Conservation (phyloP, 2,888 invertebrate species). For the Prosapia bicincta region DNA sequence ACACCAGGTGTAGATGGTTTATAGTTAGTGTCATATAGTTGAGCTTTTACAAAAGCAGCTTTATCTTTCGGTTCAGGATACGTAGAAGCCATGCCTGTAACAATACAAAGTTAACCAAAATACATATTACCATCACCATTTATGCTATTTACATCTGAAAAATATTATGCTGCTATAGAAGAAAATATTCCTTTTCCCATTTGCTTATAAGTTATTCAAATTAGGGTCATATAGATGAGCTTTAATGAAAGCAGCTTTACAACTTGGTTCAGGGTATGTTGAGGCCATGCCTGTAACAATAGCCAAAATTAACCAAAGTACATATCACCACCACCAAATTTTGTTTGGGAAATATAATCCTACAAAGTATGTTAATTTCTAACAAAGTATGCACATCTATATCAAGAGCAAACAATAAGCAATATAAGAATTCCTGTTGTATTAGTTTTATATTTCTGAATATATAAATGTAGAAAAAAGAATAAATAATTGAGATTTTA, state of each 20-base stretch:
- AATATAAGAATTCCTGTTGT: too few relatives aligned
- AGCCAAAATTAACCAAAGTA: too few relatives aligned
- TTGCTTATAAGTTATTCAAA: too few relatives aligned
- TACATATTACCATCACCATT: slow-evolving; percentile 6
- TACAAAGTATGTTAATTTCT: neutral
- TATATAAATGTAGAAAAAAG: too few relatives aligned
- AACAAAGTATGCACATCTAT: too few relatives aligned
- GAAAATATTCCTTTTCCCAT: neutral
- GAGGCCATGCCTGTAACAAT: slow-evolving; percentile 72
- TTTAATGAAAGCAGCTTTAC: slow-evolving; percentile 69
- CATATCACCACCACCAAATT: too few relatives aligned
- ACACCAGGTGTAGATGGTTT: slow-evolving; percentile 61
- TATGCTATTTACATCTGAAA: neutral
- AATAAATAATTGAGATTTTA: too few relatives aligned
- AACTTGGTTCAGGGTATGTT: slow-evolving; percentile 69
- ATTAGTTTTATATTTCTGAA: too few relatives aligned
- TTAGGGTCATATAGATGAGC: slow-evolving; percentile 84
- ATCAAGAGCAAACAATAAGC: too few relatives aligned
- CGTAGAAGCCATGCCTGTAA: slow-evolving; percentile 72
- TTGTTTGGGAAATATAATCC: too few relatives aligned
- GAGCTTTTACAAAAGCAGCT: slow-evolving; percentile 69
- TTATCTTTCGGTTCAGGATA: slow-evolving; percentile 72
- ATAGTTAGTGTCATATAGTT: slow-evolving; percentile 76
- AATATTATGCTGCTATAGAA: neutral
- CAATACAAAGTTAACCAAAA: slow-evolving; percentile 33